Conservation (phyloP, 2,888 invertebrate species). For the Synanthedon myopaeformis region DNA sequence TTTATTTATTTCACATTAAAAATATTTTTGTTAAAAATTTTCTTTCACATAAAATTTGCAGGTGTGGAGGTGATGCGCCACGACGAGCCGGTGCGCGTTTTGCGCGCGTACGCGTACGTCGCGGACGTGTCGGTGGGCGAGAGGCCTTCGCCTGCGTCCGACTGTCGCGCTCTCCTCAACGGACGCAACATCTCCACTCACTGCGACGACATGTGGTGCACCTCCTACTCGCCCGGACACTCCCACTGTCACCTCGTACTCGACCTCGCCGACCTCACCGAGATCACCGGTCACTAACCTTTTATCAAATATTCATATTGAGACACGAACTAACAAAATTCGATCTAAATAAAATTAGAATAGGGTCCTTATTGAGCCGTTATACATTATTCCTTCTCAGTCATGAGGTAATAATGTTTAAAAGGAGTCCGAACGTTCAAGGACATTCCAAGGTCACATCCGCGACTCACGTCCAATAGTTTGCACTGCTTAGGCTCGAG, state of each 20-base stretch:
- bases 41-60: constrained; percentile 19
- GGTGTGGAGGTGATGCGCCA: constrained; percentile 61
- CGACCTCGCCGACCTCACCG: constrained; percentile 39
- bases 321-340: too few relatives aligned
- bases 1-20: too few relatives aligned
- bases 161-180: constrained; percentile 72
- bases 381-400: too few relatives aligned
- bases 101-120: constrained; percentile 46
- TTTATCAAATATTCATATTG: too few relatives aligned
- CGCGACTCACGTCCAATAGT: too few relatives aligned
- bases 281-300: constrained; percentile 44
- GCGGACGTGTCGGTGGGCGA: constrained; percentile 33
- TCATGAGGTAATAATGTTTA: too few relatives aligned
- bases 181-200: constrained; percentile 77
- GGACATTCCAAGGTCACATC: too few relatives aligned
- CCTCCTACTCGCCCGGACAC: constrained; percentile 37
- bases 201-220: constrained; percentile 76
- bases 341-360: too few relatives aligned
- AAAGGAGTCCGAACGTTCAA: too few relatives aligned
- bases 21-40: too few relatives aligned
- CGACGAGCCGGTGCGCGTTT: constrained; percentile 30
- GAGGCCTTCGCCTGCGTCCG: constrained; percentile 12
- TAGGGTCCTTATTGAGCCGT: too few relatives aligned
- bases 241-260: constrained; percentile 50
- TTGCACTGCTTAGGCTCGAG: too few relatives aligned